These are phyloP conservation scores for Goniozus legneri DNA, from an alignment of 1,140 invertebrate species.

Conservation along the genomic window DNA sequence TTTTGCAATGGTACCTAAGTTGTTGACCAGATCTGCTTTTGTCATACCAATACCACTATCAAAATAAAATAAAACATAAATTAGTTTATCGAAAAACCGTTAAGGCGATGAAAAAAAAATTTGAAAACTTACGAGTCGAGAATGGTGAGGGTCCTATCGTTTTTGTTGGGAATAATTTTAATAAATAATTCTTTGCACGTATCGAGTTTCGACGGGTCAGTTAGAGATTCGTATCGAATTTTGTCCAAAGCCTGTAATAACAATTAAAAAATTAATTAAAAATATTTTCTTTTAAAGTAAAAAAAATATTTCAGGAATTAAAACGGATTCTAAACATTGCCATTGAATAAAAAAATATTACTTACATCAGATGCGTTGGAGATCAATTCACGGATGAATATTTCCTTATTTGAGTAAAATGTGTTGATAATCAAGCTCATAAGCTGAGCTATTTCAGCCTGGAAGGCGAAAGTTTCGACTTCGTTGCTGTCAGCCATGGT, in stretches of 20 bases:
- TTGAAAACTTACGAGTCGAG: slow-evolving; percentile 57
- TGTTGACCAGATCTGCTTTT: slow-evolving; percentile 85
- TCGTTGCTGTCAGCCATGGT: slow-evolving; percentile 49
- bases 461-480: slow-evolving; percentile 69
- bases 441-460: slow-evolving; percentile 83
- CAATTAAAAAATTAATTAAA: not conserved
- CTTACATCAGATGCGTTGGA: slow-evolving; percentile 75
- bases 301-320: no score
- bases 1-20: slow-evolving; percentile 84
- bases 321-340: no score
- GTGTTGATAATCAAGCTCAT: slow-evolving; percentile 98
- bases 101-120: no score
- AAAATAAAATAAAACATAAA: slow-evolving; percentile 9
- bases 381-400: slow-evolving; percentile 96
- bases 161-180: slow-evolving; percentile 76
- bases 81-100: no score
- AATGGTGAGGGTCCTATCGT: slow-evolving; percentile 73
- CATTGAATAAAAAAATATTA: slow-evolving; percentile 2
- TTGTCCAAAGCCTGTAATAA: slow-evolving; percentile 56
- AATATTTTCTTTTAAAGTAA: not conserved
- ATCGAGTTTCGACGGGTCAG: slow-evolving; percentile 77
- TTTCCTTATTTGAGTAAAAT: slow-evolving; percentile 99
- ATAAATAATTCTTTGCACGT: slow-evolving; percentile 74
- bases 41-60: slow-evolving; percentile 82
- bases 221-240: slow-evolving; percentile 73